Conservation (phyloP, 1,140 invertebrate genomes). For the Heliconius congener region DNA sequence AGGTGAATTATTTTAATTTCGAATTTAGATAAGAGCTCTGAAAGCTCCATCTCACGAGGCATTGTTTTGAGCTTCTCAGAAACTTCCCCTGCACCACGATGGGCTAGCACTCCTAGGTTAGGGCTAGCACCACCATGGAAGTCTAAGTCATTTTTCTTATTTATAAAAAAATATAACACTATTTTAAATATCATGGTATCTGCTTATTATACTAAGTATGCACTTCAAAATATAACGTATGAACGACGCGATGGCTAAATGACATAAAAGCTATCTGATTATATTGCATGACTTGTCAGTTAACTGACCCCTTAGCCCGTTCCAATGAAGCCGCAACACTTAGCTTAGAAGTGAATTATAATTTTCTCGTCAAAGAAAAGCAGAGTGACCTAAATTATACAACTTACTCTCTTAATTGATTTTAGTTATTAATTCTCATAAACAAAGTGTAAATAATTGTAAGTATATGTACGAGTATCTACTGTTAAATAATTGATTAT, state of each 20-base stretch:
- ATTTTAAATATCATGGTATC: not conserved
- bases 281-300: slow-evolving; percentile 50
- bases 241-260: slow-evolving; percentile 23
- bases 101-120: no score
- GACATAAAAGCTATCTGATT: slow-evolving; percentile 40
- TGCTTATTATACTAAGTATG: not conserved
- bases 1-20: no score
- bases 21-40: no score
- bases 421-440: not conserved
- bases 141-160: no score
- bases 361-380: slow-evolving; percentile 34
- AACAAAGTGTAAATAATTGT: not conserved
- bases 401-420: slow-evolving; percentile 16
- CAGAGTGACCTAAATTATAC: slow-evolving; percentile 25
- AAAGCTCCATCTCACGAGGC: no score
- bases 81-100: no score
- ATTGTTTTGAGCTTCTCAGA: no score
- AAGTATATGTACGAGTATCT: not conserved
- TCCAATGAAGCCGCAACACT: slow-evolving; percentile 37
- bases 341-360: slow-evolving; percentile 34
- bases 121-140: no score
- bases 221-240: not conserved
- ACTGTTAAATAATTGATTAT: not conserved
- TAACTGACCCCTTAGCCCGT: slow-evolving; percentile 46
- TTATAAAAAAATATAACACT: no score